Evolutionary conservation across 2,888 invertebrate species (phyloP).

Genomic region (Melipona beecheii): DNA sequence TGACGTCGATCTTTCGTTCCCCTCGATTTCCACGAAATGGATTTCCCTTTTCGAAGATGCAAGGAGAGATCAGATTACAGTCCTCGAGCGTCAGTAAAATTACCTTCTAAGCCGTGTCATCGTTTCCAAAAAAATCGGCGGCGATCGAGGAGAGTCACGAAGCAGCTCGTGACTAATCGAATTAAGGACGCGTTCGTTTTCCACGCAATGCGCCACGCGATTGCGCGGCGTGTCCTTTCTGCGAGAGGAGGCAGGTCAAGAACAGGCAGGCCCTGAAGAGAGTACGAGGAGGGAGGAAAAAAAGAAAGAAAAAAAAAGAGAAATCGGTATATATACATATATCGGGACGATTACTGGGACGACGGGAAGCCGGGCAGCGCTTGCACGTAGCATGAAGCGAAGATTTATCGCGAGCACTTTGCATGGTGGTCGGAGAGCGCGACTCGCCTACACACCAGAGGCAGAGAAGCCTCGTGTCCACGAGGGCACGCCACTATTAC

Average conservation of each 20-base stretch:
- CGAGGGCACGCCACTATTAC: conserved; percentile 43
- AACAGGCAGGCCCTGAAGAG: not conserved
- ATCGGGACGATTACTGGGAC: conserved; percentile 57
- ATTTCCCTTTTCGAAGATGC: no score
- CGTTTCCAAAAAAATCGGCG: not conserved
- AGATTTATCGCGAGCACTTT: conserved; percentile 66
- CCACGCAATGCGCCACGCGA: conserved; percentile 65
- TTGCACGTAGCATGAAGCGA: conserved; percentile 29
- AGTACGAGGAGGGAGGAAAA: not conserved
- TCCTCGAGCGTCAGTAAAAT: no score
- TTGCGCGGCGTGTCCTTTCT: conserved; percentile 41
- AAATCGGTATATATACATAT: conserved; percentile 6
- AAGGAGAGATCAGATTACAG: no score
- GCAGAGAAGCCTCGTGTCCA: conserved; percentile 38
- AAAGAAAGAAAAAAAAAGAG: not conserved
- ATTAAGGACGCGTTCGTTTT: conserved; percentile 50
- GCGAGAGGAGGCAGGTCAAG: not conserved
- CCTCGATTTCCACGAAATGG: no score
- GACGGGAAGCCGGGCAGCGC: conserved; percentile 30
- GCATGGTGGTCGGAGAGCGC: conserved; percentile 57
- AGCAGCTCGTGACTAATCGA: conserved; percentile 52
- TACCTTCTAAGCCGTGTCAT: no score
- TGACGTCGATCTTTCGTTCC: no score
- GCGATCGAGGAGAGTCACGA: not conserved
- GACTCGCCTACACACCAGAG: conserved; percentile 34